Base-by-base conservation (phyloP, 2,888 invertebrate species). In the Resseliella maxima region DNA sequence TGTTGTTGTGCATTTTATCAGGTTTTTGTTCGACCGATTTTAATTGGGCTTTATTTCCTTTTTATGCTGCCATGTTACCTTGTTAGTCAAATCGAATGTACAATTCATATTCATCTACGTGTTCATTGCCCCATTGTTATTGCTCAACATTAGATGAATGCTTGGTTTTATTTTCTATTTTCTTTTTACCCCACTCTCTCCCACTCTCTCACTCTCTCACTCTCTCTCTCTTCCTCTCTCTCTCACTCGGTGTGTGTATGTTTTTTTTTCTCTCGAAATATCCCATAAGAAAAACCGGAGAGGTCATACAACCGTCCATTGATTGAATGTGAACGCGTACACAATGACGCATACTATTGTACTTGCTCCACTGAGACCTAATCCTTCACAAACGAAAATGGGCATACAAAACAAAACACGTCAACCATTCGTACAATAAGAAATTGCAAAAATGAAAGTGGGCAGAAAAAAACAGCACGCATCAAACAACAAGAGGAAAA, bases 31-130 rank as follows among this genome's bases (percentile, higher is more conserved):
- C 59, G n/a, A n/a, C n/a, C n/a, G n/a, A 15, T 59, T 72, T 72
- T 72, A 31, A 31, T 31, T 72, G 72, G 31, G 72, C 31, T 31
- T 72, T 31, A 31, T 72, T 72, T 72, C 72, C 72, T 72, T 72
- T 72, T 59, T 59, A 2, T 18, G n/a, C n/a, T n/a, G n/a, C 59
- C 59, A 72, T 72, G 31, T 72, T 72, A 72, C 72, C 72, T 72
- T 72, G 31, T 72, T 72, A 72, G 72, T 72, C 72, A 72, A 72
- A 72, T 72, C 72, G 72, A 72, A 72, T 1, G 72, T 72, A 72
- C 72, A 72, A 72, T 72, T 72, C 72, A 72, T 72, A 72, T 31
- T 72, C 72, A 72, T 59, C 59, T n/a, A 59, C 27, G 59, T 59
- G 24, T 27, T 59, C 59, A 59, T 59, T 59, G 59, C 59, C 59